Conservation (phyloP, 2,113 vertebrate species). For the Rhadina sibilatrix region DNA sequence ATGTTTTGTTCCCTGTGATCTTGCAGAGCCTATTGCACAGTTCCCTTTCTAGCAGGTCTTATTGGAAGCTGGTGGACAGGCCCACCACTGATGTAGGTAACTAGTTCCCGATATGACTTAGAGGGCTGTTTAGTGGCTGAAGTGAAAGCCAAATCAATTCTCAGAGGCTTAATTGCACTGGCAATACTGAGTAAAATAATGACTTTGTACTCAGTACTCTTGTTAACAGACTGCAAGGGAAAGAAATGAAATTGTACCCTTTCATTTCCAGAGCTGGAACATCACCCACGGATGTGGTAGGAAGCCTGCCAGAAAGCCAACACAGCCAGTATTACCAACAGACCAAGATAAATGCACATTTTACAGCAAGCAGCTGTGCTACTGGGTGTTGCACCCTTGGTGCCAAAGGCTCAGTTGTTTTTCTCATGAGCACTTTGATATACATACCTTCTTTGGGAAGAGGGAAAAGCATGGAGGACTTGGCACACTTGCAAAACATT, state of each 20-base stretch:
- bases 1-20: not conserved
- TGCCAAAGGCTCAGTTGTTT: not conserved
- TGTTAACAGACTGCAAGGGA: not conserved
- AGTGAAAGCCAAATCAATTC: not conserved
- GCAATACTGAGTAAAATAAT: not conserved
- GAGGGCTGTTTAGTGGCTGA: not conserved
- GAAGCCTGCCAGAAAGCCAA: not conserved
- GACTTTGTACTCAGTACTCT: not conserved
- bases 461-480: not conserved
- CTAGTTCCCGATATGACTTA: not conserved
- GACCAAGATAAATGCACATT: not conserved
- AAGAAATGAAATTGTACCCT: not conserved
- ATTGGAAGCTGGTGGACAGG: not conserved
- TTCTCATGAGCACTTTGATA: not conserved
- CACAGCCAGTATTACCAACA: not conserved
- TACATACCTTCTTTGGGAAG: not conserved
- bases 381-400: not conserved
- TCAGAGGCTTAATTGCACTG: not conserved
- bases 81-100: not conserved
- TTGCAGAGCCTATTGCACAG: not conserved
- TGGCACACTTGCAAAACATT: not conserved
- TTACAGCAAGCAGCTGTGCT: not conserved
- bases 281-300: not conserved
- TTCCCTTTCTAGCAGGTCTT: not conserved
- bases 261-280: conserved; percentile 7